Base-by-base conservation (phyloP, 2,797 vertebrate genomes). In the Darevskia nairensis region DNA sequence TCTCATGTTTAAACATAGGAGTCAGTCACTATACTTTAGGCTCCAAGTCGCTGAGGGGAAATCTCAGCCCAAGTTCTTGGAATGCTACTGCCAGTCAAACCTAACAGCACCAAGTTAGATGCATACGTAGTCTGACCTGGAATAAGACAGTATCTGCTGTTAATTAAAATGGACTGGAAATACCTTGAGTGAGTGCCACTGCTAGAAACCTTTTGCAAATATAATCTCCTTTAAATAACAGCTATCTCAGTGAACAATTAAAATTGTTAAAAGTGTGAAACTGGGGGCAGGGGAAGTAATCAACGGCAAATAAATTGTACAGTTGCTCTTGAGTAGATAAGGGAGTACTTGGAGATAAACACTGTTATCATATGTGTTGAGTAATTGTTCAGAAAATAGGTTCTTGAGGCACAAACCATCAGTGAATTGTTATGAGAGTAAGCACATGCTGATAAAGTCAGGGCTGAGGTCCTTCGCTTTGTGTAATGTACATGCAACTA, bases 251-350 rank as follows among this genome's bases (percentile, higher is more conserved):
- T 81, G 25, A 80, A 17, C 68, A 88, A 69, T 79, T 90, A 39
- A 79, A 91, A 64, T 82, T n/a, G 77, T 86, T 92, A 50, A 44
- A 85, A 83, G 50, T 25, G 29, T 17, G 68, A 32, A 75, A 91
- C 35, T 87, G 8, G 21, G 35, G 35, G 69, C n/a, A 72, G 13
- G 32, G 69, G 91, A 92, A 89, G 89, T 86, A 69, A 84, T 88
- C 39, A 91, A 39, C 46, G 11, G 59, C 83, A 86, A 80, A 66
- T 89, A 84, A 86, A 83, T 66, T 46, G 46, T 41, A 0, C 27
- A 88, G 23, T 11, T 89, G 74, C 8, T 27, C 83, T 19, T 76
- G 39, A 84, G 89, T 85, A 87, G 44, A 44, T 82, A 84, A 69
- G 50, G 21, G 50, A 55, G 1, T 79, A 88, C 69, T 83, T 88